Conservation (phyloP, 2,888 invertebrate genomes). For the Teinopalpus imperialis region DNA sequence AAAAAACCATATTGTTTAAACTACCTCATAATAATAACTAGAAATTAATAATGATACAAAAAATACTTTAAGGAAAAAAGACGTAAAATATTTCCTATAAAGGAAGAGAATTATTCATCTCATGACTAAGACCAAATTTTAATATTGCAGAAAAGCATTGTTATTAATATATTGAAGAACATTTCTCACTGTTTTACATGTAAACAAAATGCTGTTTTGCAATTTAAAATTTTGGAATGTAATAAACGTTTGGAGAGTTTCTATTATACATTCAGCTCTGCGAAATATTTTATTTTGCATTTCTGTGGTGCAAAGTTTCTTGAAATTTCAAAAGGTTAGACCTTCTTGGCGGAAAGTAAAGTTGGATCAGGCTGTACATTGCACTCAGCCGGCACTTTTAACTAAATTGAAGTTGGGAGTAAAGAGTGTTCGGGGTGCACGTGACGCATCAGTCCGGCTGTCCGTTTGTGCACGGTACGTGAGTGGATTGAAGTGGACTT, state of each 20-base stretch:
- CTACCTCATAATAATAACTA: too few species aligned
- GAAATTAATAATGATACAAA: too few species aligned
- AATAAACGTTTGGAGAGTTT: slow-evolving; percentile 31
- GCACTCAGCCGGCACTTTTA: slow-evolving; percentile 72
- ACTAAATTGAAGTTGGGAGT: slow-evolving; percentile 74
- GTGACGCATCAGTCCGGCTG: slow-evolving; percentile 65
- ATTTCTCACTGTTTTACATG: slow-evolving; percentile 15
- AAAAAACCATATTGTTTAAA: too few species aligned
- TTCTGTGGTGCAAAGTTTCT: slow-evolving; percentile 42
- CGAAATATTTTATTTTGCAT: slow-evolving; percentile 37
- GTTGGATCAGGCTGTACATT: slow-evolving; percentile 54
- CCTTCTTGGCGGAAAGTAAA: slow-evolving; percentile 46
- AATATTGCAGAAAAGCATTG: too few species aligned
- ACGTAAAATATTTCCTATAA: too few species aligned
- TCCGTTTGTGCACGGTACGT: slow-evolving; percentile 61
- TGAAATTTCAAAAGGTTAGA: slow-evolving; percentile 38
- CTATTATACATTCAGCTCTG: slow-evolving; percentile 31
- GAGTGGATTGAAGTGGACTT: slow-evolving; percentile 54
- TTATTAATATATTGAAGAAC: slow-evolving; percentile 14
- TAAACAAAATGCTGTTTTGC: slow-evolving; percentile 25
- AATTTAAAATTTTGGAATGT: slow-evolving; percentile 29
- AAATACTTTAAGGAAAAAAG: too few species aligned
- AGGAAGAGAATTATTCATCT: too few species aligned
- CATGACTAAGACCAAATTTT: too few species aligned
- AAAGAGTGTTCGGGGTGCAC: slow-evolving; percentile 56